Evolutionary conservation across 2,797 vertebrate species (phyloP), one percentile per base, ranked within the genome.

Genomic region (Gobio occitaniae): DNA sequence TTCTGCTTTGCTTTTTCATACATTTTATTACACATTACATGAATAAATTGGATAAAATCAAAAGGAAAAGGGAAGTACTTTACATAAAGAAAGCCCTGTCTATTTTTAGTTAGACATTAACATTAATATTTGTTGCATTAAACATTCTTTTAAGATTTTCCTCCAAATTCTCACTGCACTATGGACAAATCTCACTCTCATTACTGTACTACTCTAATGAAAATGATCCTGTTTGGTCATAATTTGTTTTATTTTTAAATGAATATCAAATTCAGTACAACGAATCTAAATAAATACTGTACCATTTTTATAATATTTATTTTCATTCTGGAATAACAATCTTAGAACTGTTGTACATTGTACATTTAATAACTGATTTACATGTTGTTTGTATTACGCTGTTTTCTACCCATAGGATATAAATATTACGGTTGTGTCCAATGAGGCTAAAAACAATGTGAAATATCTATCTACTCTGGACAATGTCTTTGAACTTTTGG

Each of bases 401-500:
- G 17, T 85, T n/a, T 80, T 74, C 32, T 79, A 2, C 70, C 48
- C n/a, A 6, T n/a, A 97, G 96, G 96, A 97, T 82, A 63, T 89
- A 36, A 93, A 89, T 41, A 90, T 97, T 91, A 97, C 96, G 0
- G 82, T 92, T 41, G 95, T 95, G 85, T 92, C 95, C 16, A 96
- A 96, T 89, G 96, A 97, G 89, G 96, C 96, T 29, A 97, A 97
- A 86, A 95, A 96, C 92, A 97, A 96, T 0, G 95, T 97, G 84
- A 96, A 94, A 90, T 97, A 94, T 85, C 93, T 97, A 36, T 93
- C 93, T 88, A 94, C 94, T 0, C 54, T 97, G 91, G 95, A 96
- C 83, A 95, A 91, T 86, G 95, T 94, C 92, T 96, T 97, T 74
- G 91, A 90, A 25, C 93, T 90, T 0, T 92, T 97, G 91, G 93